Conservation (phyloP, 2,797 vertebrate genomes). For the Rhinichthys osculus region DNA sequence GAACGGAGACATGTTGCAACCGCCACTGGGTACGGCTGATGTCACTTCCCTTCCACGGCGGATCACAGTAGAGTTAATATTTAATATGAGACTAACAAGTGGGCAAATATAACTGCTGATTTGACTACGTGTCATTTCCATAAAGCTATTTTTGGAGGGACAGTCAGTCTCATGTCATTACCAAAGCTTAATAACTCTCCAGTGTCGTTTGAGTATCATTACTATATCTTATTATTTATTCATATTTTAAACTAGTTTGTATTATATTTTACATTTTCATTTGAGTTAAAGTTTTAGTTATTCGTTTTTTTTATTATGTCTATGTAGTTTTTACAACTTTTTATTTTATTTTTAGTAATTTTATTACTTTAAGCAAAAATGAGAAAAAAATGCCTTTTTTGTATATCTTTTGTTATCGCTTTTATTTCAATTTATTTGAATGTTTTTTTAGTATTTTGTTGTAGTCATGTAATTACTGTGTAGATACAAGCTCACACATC, state of each 20-base stretch:
- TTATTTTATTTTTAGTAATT: background rate
- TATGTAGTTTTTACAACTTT: background rate
- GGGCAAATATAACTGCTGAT: background rate
- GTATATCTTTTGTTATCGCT: background rate
- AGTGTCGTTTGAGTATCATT: background rate
- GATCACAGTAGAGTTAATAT: background rate
- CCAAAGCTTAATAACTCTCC: background rate
- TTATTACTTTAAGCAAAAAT: background rate
- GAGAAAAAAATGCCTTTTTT: too few relatives aligned
- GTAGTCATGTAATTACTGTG: background rate
- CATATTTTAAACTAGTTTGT: background rate
- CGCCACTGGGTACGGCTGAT: constrained; percentile 86
- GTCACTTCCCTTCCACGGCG: background rate
- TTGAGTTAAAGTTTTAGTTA: background rate
- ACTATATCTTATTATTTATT: background rate
- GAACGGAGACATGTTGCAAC: constrained; percentile 96
- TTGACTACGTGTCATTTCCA: background rate
- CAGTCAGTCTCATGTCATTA: background rate
- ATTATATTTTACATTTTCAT: background rate
- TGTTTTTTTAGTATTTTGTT: background rate
- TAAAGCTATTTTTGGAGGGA: background rate
- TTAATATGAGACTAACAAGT: background rate
- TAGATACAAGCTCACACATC: too few relatives aligned
- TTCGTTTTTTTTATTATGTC: background rate
- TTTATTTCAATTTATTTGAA: background rate